Percentiles rank a stretch among this genome's conserved stretches.
Evolutionary conservation across 2,888 invertebrate species (phyloP).

Genomic region (Sphaeridia pumilis): DNA sequence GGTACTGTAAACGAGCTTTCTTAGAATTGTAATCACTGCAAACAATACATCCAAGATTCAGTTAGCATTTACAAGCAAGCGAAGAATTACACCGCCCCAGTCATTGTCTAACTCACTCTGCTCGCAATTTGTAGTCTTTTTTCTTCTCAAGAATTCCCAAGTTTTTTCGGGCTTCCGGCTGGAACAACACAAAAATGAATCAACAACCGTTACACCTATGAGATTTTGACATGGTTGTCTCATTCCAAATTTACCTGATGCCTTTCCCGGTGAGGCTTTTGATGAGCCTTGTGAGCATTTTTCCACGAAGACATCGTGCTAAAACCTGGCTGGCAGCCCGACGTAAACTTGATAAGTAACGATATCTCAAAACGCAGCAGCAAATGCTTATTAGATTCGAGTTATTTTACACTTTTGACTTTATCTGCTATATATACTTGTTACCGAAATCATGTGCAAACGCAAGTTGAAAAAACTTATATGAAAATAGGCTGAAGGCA

Average conservation of each 20-base stretch:
- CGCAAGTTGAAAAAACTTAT: no score
- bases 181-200: slow-evolving; percentile 14
- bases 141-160: slow-evolving; percentile 77
- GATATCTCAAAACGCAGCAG: no score
- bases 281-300: slow-evolving; percentile 72
- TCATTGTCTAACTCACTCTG: slow-evolving; percentile 39
- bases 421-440: no score
- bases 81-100: background rate
- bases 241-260: slow-evolving; percentile 49
- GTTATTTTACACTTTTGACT: no score
- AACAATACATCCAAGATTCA: background rate
- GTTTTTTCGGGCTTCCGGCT: slow-evolving; percentile 59
- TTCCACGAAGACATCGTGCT: slow-evolving; percentile 78
- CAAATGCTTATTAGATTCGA: no score
- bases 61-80: background rate
- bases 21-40: slow-evolving; percentile 63
- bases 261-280: slow-evolving; percentile 70
- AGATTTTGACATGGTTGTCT: background rate
- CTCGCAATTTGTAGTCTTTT: slow-evolving; percentile 69
- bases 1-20: slow-evolving; percentile 62
- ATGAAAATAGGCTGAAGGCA: no score
- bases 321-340: no score
- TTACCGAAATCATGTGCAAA: no score
- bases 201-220: background rate
- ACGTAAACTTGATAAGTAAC: no score